These are phyloP conservation scores for Hydrolagus affinis DNA, from an alignment of 2,113 vertebrate genomes.

Conservation along the genomic window DNA sequence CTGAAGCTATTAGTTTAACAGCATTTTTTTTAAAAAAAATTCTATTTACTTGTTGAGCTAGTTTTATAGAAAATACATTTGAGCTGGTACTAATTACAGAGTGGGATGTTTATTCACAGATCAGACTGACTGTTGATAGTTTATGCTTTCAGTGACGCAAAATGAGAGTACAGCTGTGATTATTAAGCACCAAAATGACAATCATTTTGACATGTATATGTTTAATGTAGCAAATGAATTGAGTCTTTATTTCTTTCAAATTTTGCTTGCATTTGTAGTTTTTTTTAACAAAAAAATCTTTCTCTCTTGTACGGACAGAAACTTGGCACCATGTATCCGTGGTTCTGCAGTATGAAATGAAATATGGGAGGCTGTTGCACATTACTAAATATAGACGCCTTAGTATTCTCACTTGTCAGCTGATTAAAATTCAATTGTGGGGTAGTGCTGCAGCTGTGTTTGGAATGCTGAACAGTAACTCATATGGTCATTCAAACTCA, in stretches of 20 bases:
- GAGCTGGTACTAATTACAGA: background rate
- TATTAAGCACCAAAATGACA: background rate
- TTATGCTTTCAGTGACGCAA: too few species aligned
- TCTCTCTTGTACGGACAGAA: background rate
- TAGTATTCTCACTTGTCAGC: background rate
- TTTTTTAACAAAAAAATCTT: background rate
- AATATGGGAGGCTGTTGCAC: constrained; percentile 1
- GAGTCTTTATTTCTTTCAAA: background rate
- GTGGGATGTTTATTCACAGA: background rate
- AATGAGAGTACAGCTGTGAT: too few species aligned
- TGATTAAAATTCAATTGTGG: background rate
- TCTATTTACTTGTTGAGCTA: too few species aligned
- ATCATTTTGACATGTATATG: background rate
- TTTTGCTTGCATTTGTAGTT: background rate
- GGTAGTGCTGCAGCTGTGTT: background rate
- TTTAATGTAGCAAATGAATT: background rate
- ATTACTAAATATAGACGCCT: constrained; percentile 30
- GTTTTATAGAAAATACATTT: background rate
- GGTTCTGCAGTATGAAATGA: background rate
- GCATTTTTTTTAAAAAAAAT: too few species aligned
- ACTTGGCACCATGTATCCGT: constrained; percentile 10
- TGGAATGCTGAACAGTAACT: constrained; percentile 13
- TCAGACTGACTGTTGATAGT: background rate
- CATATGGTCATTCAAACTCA: background rate
- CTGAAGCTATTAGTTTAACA: too few species aligned